Base-by-base conservation (phyloP, 2,888 invertebrate species). In the Dorcus hopei region DNA sequence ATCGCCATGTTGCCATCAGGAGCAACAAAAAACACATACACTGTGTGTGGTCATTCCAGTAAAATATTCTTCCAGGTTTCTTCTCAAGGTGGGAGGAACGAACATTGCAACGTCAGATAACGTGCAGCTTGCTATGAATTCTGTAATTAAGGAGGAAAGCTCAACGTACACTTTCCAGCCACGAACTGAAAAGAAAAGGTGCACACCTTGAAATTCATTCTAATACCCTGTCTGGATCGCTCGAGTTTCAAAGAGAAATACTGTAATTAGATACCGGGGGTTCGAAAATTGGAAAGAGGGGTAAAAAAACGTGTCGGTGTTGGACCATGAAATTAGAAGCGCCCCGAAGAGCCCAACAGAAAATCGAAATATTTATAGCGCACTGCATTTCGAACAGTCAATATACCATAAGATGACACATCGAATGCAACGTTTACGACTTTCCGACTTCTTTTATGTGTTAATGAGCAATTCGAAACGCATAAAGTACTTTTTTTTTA, bases 261-360 rank as follows among this genome's bases (percentile, higher is more conserved):
- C 71, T 70, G 72, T 76, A 76, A 76, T 76, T 75, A 75, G 75
- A 72, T 73, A 74, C 74, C 26, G 26, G 71, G 71, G 71, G 73
- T 72, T 72, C 70, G 68, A 72, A 69, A 72, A 70, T 72, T 72
- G 72, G 70, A 58, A 70, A 72, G 72, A 72, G 71, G 73, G 71
- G 69, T 65, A 61, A 68, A 70, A 60, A 61, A 51, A 59, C 50
- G 68, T 68, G 70, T 70, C 72, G 71, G 72, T 73, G 74, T 73
- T 70, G 71, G 72, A 75, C 73, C 76, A 74, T 76, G 76, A 76
- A 77, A 77, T 76, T 77, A 75, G 72, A 73, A 70, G 67, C 69
- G 69, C 68, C 66, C 70, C 68, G 68, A 71, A 61, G 71, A 70
- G 70, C 61, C 70, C 71, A 67, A 74, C 71, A 69, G 70, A 72